Evolutionary conservation across 2,888 invertebrate species (phyloP).

Genomic region (Elgonia sp.): DNA sequence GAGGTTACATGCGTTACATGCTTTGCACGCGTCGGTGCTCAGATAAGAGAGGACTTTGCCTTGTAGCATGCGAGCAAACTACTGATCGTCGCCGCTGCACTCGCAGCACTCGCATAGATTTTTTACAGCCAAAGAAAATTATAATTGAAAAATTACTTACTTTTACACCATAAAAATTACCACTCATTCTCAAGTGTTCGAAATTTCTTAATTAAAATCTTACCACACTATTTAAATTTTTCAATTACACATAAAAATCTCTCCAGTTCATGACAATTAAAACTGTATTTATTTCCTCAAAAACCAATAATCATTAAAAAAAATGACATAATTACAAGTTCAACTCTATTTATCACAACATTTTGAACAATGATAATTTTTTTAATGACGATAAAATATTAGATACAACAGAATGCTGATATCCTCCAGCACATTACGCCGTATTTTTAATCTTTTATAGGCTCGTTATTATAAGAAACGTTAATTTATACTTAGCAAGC

Average conservation of each 20-base stretch:
- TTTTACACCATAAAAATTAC: not conserved
- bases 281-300: too few species aligned
- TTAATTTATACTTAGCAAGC: constrained; percentile 24
- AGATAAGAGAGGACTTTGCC: constrained; percentile 64
- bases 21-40: constrained; percentile 64
- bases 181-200: not conserved
- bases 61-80: constrained; percentile 55
- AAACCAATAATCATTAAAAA: too few species aligned
- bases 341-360: not conserved
- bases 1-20: constrained; percentile 68
- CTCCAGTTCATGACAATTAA: too few species aligned
- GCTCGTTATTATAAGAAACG: constrained; percentile 6
- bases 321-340: too few species aligned
- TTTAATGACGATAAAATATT: not conserved
- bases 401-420: not conserved
- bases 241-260: not conserved
- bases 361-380: not conserved
- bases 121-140: constrained; percentile 13
- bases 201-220: not conserved
- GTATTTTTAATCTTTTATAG: constrained; percentile 9
- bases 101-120: constrained; percentile 19
- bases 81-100: constrained; percentile 40
- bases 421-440: not conserved
- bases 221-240: not conserved
- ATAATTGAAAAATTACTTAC: constrained; percentile 9